Evolutionary conservation across 2,797 vertebrate species (phyloP), one percentile per base, ranked within the genome.

Genomic region (Melanotaenia nigrans): DNA sequence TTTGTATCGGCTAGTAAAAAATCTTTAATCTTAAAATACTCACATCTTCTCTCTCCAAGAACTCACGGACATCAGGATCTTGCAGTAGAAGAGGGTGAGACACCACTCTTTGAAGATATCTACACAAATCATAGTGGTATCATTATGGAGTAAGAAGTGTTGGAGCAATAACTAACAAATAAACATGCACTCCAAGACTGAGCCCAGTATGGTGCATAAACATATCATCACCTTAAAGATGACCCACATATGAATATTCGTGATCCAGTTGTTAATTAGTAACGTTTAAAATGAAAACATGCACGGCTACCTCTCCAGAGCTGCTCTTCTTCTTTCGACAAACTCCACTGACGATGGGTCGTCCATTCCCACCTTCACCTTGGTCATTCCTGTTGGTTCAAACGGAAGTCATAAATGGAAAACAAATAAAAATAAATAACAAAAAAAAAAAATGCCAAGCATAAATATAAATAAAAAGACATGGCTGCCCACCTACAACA

Each of bases 281-380:
- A 3, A 45, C 1, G 5, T 42, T 16, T 1, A 16, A 16, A 16
- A n/a, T 30, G 9, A 5, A 77, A 55, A 24, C 5, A 65, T n/a
- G 16, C 42, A 1, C 5, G 24, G 13, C 62, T 63, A 87, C 94
- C 94, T 94, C 83, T 95, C 94, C 62, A 95, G 85, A 68, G 92
- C 94, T 49, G 93, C 92, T 89, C 97, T 93, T 83, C 98, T 95
- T 84, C 96, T 96, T 82, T 99, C 98, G 65, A 99, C 92, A 93
- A 99, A 99, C 89, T 99, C 97, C 10, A 94, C 95, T 35, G 97
- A 98, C 35, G 98, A 98, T 20, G 96, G 96, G 79, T 99, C 97
- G 68, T 99, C 98, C 91, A 99, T 98, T 49, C 98, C 97, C 81
- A 99, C 98, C 90, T 99, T 99, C 71, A 99, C 95, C 95, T 99